Evolutionary conservation across 2,888 invertebrate genomes (phyloP), one percentile per base, ranked within the genome.

Genomic region (Abrostola tripartita): DNA sequence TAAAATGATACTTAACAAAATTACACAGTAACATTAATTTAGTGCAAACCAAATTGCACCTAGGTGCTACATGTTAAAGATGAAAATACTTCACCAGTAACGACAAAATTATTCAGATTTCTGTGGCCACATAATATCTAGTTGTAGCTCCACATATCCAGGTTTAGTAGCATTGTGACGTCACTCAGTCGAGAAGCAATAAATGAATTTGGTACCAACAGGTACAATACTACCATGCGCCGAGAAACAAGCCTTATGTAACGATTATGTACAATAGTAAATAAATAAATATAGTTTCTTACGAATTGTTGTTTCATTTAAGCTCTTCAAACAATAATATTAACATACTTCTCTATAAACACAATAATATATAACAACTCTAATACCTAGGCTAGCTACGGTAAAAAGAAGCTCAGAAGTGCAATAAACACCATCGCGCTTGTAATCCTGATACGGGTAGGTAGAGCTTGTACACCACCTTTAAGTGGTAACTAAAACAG

Each of bases 281-380:
- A 37, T 54, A 59, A 75, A 73, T 76, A 73, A 69, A 76, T 53
- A 53, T 70, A 65, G 56, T 75, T 76, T 75, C 59, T 5, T 69
- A 69, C 6, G 0, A 37, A 6, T 35, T 1, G 1, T 37, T 58
- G 60, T 73, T 68, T 72, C 38, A 54, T 68, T 67, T 47, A 14
- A 42, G n/a, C n/a, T 24, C 24, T 24, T 24, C 24, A 24, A 4
- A 24, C 36, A n/a, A n/a, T 5, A 12, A 4, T 55, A 11, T 41
- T 36, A n/a, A 2, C 12, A 8, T 37, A 24, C 51, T 47, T 36
- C 24, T 24, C 24, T 24, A 24, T 24, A 24, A n/a, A n/a, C n/a
- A n/a, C n/a, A n/a, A n/a, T n/a, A n/a, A n/a, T n/a, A n/a, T n/a
- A n/a, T n/a, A n/a, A n/a, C n/a, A n/a, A n/a, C n/a, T n/a, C n/a